Evolutionary conservation across 2,113 vertebrate genomes (phyloP).

Genomic region (Alectura lathami): DNA sequence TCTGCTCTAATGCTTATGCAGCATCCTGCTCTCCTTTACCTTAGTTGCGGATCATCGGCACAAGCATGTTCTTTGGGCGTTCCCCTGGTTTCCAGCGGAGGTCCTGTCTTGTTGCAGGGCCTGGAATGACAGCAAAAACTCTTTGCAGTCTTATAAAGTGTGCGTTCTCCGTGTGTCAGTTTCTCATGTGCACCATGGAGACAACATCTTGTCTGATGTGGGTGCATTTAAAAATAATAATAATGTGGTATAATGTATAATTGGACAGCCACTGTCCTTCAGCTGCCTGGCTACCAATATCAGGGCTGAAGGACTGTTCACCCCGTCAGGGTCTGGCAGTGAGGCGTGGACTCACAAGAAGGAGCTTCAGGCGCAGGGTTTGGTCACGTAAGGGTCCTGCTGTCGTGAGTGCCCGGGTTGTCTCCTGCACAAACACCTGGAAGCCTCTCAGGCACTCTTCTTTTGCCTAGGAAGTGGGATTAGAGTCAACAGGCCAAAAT

Average conservation of each 20-base stretch:
- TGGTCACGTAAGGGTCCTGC: background rate
- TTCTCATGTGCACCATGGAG: background rate
- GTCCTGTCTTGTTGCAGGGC: background rate
- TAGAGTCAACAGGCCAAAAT: background rate
- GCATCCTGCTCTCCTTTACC: background rate
- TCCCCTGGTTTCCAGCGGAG: background rate
- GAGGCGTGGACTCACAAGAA: background rate
- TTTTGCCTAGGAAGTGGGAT: background rate
- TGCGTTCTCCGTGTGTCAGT: background rate
- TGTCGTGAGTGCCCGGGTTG: fast-evolving
- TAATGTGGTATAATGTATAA: no score
- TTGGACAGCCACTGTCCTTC: background rate
- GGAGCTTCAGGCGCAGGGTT: background rate
- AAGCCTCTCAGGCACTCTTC: background rate
- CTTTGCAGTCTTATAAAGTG: no score
- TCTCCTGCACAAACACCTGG: background rate
- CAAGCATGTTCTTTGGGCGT: background rate
- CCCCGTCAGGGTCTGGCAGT: background rate
- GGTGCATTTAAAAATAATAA: background rate
- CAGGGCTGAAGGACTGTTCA: background rate
- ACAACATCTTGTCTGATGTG: no score
- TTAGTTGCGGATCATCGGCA: background rate
- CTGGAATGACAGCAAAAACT: background rate
- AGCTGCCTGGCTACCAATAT: background rate
- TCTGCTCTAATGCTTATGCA: background rate